A percentile compares a stretch with the other conserved stretches of the same genome.
Evolutionary conservation across 2,888 invertebrate species (phyloP).

Genomic region (Coleophora flavipennella): DNA sequence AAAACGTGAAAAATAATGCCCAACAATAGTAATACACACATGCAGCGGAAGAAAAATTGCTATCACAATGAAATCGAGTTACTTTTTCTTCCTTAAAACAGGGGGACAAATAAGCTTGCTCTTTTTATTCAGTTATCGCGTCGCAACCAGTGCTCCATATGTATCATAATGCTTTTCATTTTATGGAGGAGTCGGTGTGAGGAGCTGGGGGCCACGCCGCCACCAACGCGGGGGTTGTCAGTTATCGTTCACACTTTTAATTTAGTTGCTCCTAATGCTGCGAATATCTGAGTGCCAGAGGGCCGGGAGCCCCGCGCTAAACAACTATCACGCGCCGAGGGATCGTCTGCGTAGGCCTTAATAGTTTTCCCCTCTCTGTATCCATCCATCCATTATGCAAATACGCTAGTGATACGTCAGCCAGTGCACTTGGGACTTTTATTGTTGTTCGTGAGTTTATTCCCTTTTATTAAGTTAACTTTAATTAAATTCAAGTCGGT

Average conservation of each 20-base stretch:
- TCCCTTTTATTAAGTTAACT: slow-evolving; percentile 69
- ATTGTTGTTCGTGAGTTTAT: slow-evolving; percentile 67
- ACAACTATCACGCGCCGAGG: slow-evolving; percentile 62
- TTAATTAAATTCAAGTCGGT: slow-evolving; percentile 68
- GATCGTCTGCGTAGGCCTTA: slow-evolving; percentile 47
- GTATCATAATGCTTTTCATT: slow-evolving; percentile 65
- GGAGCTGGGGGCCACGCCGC: slow-evolving; percentile 27
- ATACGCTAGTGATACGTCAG: slow-evolving; percentile 70
- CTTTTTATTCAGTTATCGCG: slow-evolving; percentile 55
- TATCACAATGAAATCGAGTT: slow-evolving; percentile 24
- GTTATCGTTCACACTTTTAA: slow-evolving; percentile 69
- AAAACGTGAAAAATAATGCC: not conserved
- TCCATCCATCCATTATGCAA: slow-evolving; percentile 71
- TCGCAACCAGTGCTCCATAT: slow-evolving; percentile 56
- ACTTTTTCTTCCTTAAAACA: slow-evolving; percentile 34
- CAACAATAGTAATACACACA: not conserved
- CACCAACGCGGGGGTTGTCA: slow-evolving; percentile 31
- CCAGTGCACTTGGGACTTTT: slow-evolving; percentile 66
- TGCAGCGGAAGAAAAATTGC: slow-evolving; percentile 17
- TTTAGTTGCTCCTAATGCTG: slow-evolving; percentile 69
- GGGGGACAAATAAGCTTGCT: slow-evolving; percentile 48
- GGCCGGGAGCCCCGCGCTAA: slow-evolving; percentile 32
- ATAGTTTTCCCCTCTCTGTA: slow-evolving; percentile 66
- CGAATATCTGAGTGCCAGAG: slow-evolving; percentile 53
- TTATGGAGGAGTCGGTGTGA: slow-evolving; percentile 43